These are phyloP conservation scores for Tachysurus fulvidraco DNA, from an alignment of 2,113 vertebrate genomes.

Conservation along the genomic window DNA sequence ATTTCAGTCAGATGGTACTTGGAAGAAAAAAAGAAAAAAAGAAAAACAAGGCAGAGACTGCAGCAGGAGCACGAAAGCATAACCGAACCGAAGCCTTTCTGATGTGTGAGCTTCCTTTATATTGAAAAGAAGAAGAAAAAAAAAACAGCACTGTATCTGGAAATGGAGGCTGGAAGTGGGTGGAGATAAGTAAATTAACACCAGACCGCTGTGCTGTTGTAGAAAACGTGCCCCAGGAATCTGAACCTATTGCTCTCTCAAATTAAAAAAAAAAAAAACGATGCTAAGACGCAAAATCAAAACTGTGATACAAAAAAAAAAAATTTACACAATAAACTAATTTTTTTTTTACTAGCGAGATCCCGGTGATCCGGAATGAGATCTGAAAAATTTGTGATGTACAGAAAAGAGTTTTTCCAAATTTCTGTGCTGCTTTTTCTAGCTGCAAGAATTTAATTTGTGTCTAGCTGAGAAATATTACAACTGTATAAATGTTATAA, in stretches of 20 bases:
- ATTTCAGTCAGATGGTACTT: neutral
- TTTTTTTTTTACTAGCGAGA: too few species aligned
- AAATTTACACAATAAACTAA: too few species aligned
- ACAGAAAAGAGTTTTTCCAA: neutral
- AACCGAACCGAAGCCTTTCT: neutral
- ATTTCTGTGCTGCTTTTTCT: neutral
- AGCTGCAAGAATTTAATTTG: neutral
- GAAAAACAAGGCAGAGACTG: constrained; percentile 5
- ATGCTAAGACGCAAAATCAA: neutral
- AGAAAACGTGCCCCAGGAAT: neutral
- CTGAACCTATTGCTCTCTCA: neutral
- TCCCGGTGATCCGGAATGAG: neutral
- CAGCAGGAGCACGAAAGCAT: neutral
- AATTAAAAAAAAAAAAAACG: neutral
- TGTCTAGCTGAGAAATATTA: neutral
- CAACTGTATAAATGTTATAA: neutral
- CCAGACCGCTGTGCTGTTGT: neutral
- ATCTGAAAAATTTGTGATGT: neutral
- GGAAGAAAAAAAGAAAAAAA: neutral
- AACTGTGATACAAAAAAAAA: neutral
- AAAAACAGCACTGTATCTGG: neutral
- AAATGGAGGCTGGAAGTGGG: neutral
- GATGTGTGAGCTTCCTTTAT: neutral
- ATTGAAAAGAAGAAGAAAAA: neutral
- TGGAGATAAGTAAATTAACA: neutral